Evolutionary conservation across 2,113 vertebrate genomes (phyloP).

Genomic region (cattle (Bos taurus)): ARS-UCD2.0 NC_037345.1:53797001-53797500

Average conservation of each 20-base stretch:
- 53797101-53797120: background rate
- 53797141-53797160: too few relatives aligned
- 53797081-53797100: background rate
- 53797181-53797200: too few relatives aligned
- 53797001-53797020: background rate
- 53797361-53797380: background rate
- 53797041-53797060: background rate
- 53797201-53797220: too few relatives aligned
- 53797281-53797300: too few relatives aligned
- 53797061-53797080: background rate
- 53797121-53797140: too few relatives aligned
- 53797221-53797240: too few relatives aligned
- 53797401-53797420: background rate
- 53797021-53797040: background rate
- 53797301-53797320: too few relatives aligned
- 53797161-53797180: too few relatives aligned
- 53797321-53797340: too few relatives aligned
- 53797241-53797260: too few relatives aligned
- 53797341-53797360: too few relatives aligned
- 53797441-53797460: conserved; percentile 18
- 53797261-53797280: too few relatives aligned
- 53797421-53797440: background rate
- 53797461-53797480: background rate
- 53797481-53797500: background rate
- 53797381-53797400: background rate